Evolutionary conservation across 2,888 invertebrate species (phyloP), one percentile per base, ranked within the genome.

Genomic region (Seira musarum): DNA sequence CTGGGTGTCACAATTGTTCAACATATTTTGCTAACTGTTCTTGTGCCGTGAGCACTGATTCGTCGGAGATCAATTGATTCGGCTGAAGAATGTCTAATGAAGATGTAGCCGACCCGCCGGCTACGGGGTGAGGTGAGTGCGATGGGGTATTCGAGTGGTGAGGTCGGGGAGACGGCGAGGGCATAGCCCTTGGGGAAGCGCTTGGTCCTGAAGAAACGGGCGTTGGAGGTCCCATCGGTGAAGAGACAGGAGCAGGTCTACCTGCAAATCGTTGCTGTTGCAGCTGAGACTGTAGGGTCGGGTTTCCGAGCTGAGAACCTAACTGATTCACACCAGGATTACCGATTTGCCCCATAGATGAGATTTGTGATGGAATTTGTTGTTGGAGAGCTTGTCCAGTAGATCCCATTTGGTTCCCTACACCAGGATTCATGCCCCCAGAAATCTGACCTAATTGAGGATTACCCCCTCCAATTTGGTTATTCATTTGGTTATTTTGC

Each of bases 21-120:
- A 97, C 97, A 91, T 95, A 97, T 91, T 96, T 96, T 88, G 95
- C 94, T 89, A 98, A 93, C 91, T 97, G 96, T 92, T 98, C 97
- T 91, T 96, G 95, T 88, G 96, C 95, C 87, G 95, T 95, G 92
- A 96, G 92, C 82, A 93, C 92, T 87, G 93, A 93, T 89, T 92
- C 93, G 89, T 93, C 93, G 88, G 93, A 89, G 40, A 87, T 73
- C 84, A 91, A 90, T 82, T 93, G 92, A 82, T 92, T 89, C 88
- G 89, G 90, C 83, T 88, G 88, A 63, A 87, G 67, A 17, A 87
- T 84, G 71, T 87, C 87, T 76, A 86, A 81, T 82, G 85, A 85
- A 76, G 87, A 83, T 81, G 85, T 84, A 83, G 83, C 84, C 82
- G 85, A 82, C 72, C 86, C 87, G 75, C 85, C 84, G 71, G 85